Base-by-base conservation (phyloP, 2,113 vertebrate genomes). In the Melanocharis versteri region DNA sequence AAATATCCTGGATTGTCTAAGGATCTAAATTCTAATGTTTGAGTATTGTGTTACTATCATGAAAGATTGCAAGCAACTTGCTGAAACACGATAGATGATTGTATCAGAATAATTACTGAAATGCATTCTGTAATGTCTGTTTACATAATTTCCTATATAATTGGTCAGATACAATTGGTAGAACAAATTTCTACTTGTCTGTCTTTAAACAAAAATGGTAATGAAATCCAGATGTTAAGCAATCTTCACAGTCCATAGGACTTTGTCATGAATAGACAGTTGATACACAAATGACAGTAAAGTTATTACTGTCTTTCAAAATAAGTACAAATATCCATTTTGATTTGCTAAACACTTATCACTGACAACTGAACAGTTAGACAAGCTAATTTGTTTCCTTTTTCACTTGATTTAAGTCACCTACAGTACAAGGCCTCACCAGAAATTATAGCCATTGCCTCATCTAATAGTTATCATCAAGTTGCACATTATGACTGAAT, bases 371-470 rank as follows among this genome's bases (percentile, higher is more conserved):
- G 54, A 90, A 89, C 61, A 96, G 77, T 95, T 83, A 83, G 58
- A 96, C 61, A 90, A 16, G 31, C 35, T 95, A 86, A 95, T 96
- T 93, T 96, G 30, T 94, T 96, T 96, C 60, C 31, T 21, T 96
- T 97, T 85, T 89, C 42, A 51, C 48, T 94, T 92, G 54, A 95
- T 97, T 94, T 95, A 93, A 94, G 81, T 60, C 26, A 90, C 72
- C 31, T 58, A 78, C 42, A 91, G 27, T 72, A 95, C 83, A 78
- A 88, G 35, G 68, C 26, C 68, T 89, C 65, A 95, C 42, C 76
- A 94, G 75, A 93, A 96, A 86, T 95, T 91, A 47, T 48, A 93
- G 30, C 33, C 50, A 87, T 89, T 86, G 10, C 53, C 96, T 93
- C 33, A 31, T 58, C 47, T 80, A 86, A 51, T 75, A 53, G 28